Conservation (phyloP, 2,113 vertebrate species). For the Chaenogobius annularis region DNA sequence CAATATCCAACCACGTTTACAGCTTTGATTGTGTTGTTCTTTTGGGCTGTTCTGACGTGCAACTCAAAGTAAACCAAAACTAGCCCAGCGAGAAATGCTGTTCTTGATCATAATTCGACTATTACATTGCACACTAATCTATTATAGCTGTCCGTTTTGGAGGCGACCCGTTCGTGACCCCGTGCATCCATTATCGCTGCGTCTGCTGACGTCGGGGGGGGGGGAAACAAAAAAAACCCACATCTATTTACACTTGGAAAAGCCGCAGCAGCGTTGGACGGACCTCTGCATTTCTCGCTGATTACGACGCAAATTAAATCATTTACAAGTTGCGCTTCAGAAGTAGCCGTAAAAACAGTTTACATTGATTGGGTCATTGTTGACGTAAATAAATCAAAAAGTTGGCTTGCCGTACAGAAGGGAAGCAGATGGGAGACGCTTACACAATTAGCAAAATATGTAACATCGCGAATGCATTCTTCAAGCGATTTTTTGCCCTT, state of each 20-base stretch:
- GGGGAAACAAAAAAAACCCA: too few species aligned
- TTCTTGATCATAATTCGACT: too few species aligned
- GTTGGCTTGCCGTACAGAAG: conserved; percentile 30
- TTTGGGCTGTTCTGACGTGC: background rate
- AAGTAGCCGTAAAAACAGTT: conserved; percentile 33
- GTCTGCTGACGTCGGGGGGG: conserved; percentile 6
- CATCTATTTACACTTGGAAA: conserved; percentile 4
- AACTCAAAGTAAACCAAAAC: background rate
- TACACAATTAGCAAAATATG: conserved; percentile 49
- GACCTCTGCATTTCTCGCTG: conserved; percentile 27
- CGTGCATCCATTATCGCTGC: conserved; percentile 9
- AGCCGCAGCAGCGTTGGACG: background rate
- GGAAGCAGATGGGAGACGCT: conserved; percentile 60
- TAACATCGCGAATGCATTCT: conserved; percentile 41
- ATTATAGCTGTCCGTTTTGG: background rate
- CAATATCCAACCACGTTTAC: background rate
- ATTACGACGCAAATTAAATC: conserved; percentile 27
- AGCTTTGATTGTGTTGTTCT: background rate
- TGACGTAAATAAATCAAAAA: conserved; percentile 23
- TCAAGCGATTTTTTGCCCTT: conserved; percentile 34
- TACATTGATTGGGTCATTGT: conserved; percentile 13
- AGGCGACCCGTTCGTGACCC: background rate
- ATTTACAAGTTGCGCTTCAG: conserved; percentile 37
- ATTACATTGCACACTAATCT: background rate
- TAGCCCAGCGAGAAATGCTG: too few species aligned